Evolutionary conservation across 92 coral and sea anemone species (phyloP).

Genomic region (Palythoa grandis): DNA sequence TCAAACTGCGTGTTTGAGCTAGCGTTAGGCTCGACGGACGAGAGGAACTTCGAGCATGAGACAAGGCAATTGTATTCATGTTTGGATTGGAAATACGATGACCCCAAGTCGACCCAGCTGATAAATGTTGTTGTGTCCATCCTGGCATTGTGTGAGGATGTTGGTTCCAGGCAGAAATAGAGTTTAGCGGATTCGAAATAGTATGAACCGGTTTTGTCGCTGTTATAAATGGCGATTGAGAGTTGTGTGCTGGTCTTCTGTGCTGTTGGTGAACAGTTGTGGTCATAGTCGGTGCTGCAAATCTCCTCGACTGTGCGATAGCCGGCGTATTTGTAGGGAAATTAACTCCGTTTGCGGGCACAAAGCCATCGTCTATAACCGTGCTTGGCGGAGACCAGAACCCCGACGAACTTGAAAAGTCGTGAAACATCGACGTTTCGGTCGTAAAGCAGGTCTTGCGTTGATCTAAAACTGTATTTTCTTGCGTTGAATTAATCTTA

Average conservation of each 20-base stretch:
- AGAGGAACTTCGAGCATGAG: constrained; percentile 72
- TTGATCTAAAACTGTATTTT: constrained; percentile 72
- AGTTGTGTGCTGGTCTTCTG: constrained; percentile 77
- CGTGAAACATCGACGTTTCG: constrained; percentile 99
- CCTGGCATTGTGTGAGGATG: constrained; percentile 88
- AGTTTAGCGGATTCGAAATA: constrained; percentile 61
- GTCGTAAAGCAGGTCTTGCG: constrained; percentile 73
- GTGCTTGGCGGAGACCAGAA: constrained; percentile 96
- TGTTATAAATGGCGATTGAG: constrained; percentile 77
- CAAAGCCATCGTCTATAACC: constrained; percentile 82
- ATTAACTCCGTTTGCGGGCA: constrained; percentile 91
- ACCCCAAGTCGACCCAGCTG: constrained; percentile 86
- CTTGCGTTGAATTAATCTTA: constrained; percentile 81
- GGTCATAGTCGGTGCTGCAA: constrained; percentile 74
- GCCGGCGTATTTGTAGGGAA: constrained; percentile 82
- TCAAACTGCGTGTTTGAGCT: constrained; percentile 37
- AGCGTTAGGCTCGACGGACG: constrained; percentile 84
- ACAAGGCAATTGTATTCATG: constrained; percentile 68
- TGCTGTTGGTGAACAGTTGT: constrained; percentile 86
- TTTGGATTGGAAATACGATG: constrained; percentile 73
- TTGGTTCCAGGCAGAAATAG: constrained; percentile 81
- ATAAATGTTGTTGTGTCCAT: constrained; percentile 92
- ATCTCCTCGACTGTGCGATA: constrained; percentile 84
- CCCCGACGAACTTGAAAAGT: constrained; percentile 93
- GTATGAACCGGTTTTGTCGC: constrained; percentile 75